These are phyloP conservation scores for Cariama cristata DNA, from an alignment of 2,113 vertebrate species.

Conservation along the genomic window DNA sequence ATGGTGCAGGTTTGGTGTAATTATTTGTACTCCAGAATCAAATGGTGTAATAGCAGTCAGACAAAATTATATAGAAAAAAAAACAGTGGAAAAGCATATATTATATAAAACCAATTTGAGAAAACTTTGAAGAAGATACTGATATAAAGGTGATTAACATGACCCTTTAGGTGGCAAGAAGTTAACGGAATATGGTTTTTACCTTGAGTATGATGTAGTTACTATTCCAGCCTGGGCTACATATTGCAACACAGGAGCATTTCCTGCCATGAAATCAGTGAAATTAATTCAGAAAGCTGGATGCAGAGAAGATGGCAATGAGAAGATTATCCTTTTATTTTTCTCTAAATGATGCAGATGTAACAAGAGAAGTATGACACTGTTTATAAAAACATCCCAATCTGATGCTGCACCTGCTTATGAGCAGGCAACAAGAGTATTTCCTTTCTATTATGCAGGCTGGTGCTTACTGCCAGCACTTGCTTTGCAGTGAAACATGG, in stretches of 20 bases:
- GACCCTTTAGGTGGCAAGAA: neutral
- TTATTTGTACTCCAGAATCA: neutral
- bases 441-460: neutral
- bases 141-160: neutral
- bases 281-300: neutral
- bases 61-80: neutral
- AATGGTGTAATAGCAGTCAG: neutral
- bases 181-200: neutral
- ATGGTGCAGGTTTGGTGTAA: neutral
- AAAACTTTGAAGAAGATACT: neutral
- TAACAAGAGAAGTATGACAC: neutral
- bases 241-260: neutral
- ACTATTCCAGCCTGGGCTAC: neutral
- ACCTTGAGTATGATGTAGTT: neutral
- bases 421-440: neutral
- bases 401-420: neutral
- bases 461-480: neutral
- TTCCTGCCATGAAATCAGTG: neutral
- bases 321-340: neutral
- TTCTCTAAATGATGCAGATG: neutral
- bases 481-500: rapidly evolving
- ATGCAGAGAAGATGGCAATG: neutral
- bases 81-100: neutral
- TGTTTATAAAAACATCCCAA: neutral
- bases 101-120: neutral